A percentile compares a stretch with the other conserved stretches of the same genome.
phyloP scores from a whole-genome alignment of 2,113 vertebrate genomes.

The Rhineura floridana region DNA sequence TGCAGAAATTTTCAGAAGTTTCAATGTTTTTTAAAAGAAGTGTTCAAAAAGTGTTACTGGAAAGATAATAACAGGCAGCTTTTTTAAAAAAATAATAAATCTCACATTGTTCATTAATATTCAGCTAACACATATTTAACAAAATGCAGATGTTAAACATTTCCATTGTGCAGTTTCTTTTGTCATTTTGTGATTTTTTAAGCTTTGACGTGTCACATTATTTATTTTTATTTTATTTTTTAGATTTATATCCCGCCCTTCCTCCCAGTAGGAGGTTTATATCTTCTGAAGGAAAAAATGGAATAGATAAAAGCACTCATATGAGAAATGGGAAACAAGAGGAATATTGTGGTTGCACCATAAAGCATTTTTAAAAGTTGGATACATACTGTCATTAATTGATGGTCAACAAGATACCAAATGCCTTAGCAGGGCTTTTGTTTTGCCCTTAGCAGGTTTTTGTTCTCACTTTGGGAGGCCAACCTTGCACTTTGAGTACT shows the following conservation, averaged over 20 bases:
- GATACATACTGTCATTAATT: not conserved
- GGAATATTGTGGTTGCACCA: not conserved
- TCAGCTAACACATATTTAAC: constrained; percentile 24
- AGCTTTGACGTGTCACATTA: constrained; percentile 23
- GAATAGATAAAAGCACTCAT: constrained; percentile 17
- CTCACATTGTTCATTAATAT: constrained; percentile 36
- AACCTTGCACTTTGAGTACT: not conserved
- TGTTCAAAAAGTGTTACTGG: not conserved
- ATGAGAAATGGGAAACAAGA: constrained; percentile 27
- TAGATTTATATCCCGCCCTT: too few relatives aligned
- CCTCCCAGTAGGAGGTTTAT: constrained; percentile 43
- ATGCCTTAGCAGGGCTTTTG: too few relatives aligned
- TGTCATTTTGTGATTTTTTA: not conserved
- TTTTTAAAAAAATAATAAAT: not conserved
- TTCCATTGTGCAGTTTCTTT: not conserved
- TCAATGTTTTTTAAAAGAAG: not conserved
- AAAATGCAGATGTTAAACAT: not conserved
- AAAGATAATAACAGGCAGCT: not conserved
- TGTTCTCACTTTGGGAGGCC: not conserved
- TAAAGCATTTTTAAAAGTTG: not conserved
- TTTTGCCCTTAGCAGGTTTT: not conserved
- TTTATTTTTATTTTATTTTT: too few relatives aligned
- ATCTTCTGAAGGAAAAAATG: constrained; percentile 34
- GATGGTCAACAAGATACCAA: not conserved
- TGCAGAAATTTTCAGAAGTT: not conserved